Percentiles rank a stretch among this genome's conserved stretches.
phyloP scores from a whole-genome alignment of 37 sponge, comb jelly and placozoan genomes.

The Axinella damicornis region DNA sequence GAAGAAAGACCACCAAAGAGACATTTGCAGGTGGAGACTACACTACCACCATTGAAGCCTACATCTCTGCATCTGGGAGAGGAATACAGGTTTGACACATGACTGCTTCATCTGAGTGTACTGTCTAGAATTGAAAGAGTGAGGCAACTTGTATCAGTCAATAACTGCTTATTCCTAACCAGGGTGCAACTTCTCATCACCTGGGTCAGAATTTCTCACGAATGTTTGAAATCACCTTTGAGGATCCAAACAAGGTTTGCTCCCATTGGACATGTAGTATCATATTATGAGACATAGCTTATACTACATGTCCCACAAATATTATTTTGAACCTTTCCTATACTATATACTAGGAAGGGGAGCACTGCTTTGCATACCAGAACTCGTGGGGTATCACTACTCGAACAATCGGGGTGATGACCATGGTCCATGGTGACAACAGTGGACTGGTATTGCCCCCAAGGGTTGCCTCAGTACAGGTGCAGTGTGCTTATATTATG shows the following conservation, averaged over 20 bases:
- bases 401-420: conserved; percentile 93
- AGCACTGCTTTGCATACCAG: conserved; percentile 89
- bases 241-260: conserved; percentile 78
- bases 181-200: conserved; percentile 99
- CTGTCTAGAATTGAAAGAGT: too few species aligned
- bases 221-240: conserved; percentile 97
- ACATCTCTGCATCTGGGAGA: conserved; percentile 90
- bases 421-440: conserved; percentile 97
- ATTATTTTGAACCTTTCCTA: too few species aligned
- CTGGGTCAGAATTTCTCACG: conserved; percentile 98
- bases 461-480: conserved; percentile 36
- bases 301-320: too few species aligned
- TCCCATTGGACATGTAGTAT: too few species aligned
- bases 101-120: not conserved
- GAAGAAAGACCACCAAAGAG: conserved; percentile 97
- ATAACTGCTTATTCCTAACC: not conserved
- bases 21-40: conserved; percentile 99
- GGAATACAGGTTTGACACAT: conserved; percentile 99
- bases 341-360: conserved; percentile 31
- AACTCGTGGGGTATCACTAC: conserved; percentile 99
- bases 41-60: conserved; percentile 98
- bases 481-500: too few species aligned
- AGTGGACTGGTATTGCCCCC: conserved; percentile 97
- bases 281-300: too few species aligned
- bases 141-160: not conserved